phyloP scores from a whole-genome alignment of 1,140 invertebrate genomes.

The Aphis gossypii region DNA sequence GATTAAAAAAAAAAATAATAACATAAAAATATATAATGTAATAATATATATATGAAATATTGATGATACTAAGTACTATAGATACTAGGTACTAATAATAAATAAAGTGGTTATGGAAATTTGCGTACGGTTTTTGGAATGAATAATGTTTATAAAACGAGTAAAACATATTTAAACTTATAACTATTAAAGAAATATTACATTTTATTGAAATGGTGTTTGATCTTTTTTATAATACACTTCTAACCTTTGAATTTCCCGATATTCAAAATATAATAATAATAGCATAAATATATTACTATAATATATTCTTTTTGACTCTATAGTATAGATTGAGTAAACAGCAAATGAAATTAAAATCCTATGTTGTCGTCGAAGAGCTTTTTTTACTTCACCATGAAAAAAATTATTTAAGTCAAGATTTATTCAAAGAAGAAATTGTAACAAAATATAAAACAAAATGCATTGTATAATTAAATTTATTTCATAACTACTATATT shows the following conservation, averaged over 20 bases:
- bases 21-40: background rate
- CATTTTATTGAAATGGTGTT: background rate
- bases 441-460: too few relatives aligned
- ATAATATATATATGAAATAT: background rate
- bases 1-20: background rate
- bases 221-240: background rate
- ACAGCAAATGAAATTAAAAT: too few relatives aligned
- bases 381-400: too few relatives aligned
- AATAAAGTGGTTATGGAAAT: background rate
- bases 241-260: background rate
- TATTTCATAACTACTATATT: too few relatives aligned
- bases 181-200: slow-evolving; percentile 32
- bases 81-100: background rate
- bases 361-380: too few relatives aligned
- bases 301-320: background rate
- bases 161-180: slow-evolving; percentile 7
- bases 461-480: too few relatives aligned
- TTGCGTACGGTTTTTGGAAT: background rate
- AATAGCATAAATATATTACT: background rate
- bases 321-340: too few relatives aligned
- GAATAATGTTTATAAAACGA: background rate
- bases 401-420: too few relatives aligned
- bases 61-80: background rate
- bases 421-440: too few relatives aligned
- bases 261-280: background rate